phyloP scores from a whole-genome alignment of 2,797 vertebrate species.

The Sebastes paucispinis region DNA sequence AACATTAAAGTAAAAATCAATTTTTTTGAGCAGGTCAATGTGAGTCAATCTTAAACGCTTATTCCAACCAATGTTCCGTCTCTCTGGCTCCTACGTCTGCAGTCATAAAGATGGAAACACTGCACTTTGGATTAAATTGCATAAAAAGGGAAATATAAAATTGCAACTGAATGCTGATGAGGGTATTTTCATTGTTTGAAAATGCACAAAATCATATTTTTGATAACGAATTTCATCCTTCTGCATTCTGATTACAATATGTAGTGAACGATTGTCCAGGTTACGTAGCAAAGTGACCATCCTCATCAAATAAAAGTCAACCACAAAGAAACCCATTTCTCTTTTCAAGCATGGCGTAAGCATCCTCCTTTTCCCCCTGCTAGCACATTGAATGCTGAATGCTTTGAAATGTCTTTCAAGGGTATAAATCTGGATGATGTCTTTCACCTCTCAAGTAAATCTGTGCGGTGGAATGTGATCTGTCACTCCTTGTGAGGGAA shows the following conservation, averaged over 20 bases:
- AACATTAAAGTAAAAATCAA: slow-evolving; percentile 56
- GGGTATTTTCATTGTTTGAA: neutral
- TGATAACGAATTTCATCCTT: neutral
- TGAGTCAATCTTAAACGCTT: slow-evolving; percentile 25
- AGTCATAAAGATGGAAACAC: slow-evolving; percentile 12
- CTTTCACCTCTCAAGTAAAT: slow-evolving; percentile 50
- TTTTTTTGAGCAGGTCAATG: slow-evolving; percentile 47
- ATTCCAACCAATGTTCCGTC: slow-evolving; percentile 17
- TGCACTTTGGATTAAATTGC: neutral
- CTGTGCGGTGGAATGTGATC: slow-evolving; percentile 56
- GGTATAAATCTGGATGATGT: slow-evolving; percentile 47
- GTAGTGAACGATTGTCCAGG: neutral
- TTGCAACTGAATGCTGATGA: neutral
- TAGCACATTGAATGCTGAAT: slow-evolving; percentile 8
- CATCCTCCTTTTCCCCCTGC: neutral
- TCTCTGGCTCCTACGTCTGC: neutral
- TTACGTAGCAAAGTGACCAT: neutral
- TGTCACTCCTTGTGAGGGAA: slow-evolving; percentile 33
- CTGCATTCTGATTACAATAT: neutral
- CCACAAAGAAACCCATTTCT: neutral
- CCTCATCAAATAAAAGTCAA: slow-evolving; percentile 21
- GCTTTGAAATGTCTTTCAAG: slow-evolving; percentile 23
- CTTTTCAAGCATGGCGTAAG: neutral
- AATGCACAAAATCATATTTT: neutral
- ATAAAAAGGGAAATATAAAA: neutral